Evolutionary conservation across 2,113 vertebrate species (phyloP).

Genomic region (Apaloderma vittatum): DNA sequence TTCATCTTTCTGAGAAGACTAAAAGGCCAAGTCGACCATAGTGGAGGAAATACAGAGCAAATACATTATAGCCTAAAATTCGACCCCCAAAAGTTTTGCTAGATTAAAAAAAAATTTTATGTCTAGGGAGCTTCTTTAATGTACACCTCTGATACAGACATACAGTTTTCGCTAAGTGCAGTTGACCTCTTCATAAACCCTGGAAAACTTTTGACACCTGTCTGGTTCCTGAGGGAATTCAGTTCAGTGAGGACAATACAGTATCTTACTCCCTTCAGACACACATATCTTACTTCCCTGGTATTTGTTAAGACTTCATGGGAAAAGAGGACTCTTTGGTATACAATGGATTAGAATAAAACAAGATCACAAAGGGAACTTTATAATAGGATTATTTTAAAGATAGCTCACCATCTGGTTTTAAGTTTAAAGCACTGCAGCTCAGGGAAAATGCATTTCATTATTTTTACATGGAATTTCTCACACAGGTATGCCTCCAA

Average conservation of each 20-base stretch:
- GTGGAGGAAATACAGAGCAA: not conserved
- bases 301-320: not conserved
- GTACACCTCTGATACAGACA: not conserved
- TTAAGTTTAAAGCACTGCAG: not conserved
- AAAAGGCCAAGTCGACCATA: not conserved
- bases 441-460: not conserved
- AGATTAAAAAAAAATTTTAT: not conserved
- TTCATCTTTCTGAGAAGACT: not conserved
- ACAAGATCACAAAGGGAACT: not conserved
- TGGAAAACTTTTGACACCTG: not conserved
- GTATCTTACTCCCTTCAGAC: not conserved
- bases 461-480: not conserved
- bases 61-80: not conserved
- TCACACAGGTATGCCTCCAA: not conserved
- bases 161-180: not conserved
- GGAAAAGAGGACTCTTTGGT: not conserved
- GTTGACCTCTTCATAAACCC: not conserved
- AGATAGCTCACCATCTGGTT: not conserved
- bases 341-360: not conserved
- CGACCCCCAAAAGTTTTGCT: not conserved
- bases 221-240: not conserved
- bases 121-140: not conserved
- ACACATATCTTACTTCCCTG: not conserved
- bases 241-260: not conserved
- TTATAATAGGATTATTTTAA: not conserved